phyloP scores from a whole-genome alignment of 2,113 vertebrate species.

The Notiomystis cincta region DNA sequence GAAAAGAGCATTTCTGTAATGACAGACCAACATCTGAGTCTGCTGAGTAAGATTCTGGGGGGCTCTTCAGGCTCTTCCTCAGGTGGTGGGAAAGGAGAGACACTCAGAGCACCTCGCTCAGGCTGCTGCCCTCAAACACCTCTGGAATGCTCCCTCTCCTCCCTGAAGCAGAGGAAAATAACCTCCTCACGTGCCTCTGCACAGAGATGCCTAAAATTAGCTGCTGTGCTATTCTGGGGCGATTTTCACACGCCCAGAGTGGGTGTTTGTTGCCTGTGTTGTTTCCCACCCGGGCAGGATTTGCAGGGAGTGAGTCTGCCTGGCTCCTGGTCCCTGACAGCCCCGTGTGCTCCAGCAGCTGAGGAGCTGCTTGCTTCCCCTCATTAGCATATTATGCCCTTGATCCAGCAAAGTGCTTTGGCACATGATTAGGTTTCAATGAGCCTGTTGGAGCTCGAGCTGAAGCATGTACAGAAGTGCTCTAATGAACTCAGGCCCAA shows the following conservation, averaged over 20 bases:
- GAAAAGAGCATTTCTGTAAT: neutral
- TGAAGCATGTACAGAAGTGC: neutral
- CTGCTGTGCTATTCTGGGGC: neutral
- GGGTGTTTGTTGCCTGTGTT: neutral
- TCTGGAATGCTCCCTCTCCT: neutral
- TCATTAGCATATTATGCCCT: constrained; percentile 37
- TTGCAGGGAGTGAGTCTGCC: neutral
- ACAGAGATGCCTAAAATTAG: neutral
- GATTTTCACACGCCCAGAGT: neutral
- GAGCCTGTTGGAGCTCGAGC: neutral
- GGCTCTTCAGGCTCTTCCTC: neutral
- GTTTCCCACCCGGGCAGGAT: neutral
- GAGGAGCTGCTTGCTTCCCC: neutral
- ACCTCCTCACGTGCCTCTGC: neutral
- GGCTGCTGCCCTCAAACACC: constrained; percentile 2
- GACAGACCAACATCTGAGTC: neutral
- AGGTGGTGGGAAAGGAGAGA: neutral
- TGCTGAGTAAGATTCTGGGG: fast-evolving
- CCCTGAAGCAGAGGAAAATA: neutral
- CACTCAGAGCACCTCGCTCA: neutral
- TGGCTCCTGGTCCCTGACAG: neutral
- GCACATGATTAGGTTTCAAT: constrained; percentile 38
- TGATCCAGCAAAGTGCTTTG: constrained; percentile 25
- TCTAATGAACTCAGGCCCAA: neutral
- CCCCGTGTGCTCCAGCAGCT: neutral